Evolutionary conservation across 2,888 invertebrate species (phyloP).

Genomic region (Cabera pusaria): DNA sequence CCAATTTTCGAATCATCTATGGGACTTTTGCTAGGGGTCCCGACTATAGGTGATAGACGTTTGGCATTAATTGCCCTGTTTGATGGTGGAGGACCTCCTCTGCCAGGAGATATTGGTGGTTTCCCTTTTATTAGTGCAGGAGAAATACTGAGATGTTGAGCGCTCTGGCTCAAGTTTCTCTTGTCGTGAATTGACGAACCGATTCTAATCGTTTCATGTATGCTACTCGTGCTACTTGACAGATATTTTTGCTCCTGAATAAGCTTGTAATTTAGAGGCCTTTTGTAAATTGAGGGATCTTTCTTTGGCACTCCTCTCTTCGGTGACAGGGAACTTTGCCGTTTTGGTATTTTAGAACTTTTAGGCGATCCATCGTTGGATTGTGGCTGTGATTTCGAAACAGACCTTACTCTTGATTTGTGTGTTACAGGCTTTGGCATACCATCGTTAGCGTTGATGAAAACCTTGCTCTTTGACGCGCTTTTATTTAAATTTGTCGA

Average conservation of each 20-base stretch:
- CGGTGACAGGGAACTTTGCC: constrained; percentile 74
- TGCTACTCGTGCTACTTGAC: constrained; percentile 77
- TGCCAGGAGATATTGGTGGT: constrained; percentile 76
- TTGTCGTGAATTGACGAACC: constrained; percentile 70
- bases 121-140: constrained; percentile 70
- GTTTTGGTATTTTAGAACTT: constrained; percentile 75
- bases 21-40: constrained; percentile 79
- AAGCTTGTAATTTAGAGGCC: constrained; percentile 52
- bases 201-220: constrained; percentile 70
- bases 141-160: constrained; percentile 63
- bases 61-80: constrained; percentile 72
- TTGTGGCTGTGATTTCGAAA: constrained; percentile 73
- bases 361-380: constrained; percentile 76
- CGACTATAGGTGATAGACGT: constrained; percentile 76
- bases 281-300: constrained; percentile 45
- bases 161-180: constrained; percentile 66
- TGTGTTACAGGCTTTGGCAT: constrained; percentile 57
- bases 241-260: constrained; percentile 66
- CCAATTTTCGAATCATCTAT: constrained; percentile 62
- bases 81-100: constrained; percentile 73
- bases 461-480: constrained; percentile 54
- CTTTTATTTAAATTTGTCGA: constrained; percentile 55
- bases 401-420: constrained; percentile 59
- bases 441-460: constrained; percentile 53
- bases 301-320: constrained; percentile 45